Base-by-base conservation (phyloP, 2,113 vertebrate genomes). In the Tachuris rubrigastra region DNA sequence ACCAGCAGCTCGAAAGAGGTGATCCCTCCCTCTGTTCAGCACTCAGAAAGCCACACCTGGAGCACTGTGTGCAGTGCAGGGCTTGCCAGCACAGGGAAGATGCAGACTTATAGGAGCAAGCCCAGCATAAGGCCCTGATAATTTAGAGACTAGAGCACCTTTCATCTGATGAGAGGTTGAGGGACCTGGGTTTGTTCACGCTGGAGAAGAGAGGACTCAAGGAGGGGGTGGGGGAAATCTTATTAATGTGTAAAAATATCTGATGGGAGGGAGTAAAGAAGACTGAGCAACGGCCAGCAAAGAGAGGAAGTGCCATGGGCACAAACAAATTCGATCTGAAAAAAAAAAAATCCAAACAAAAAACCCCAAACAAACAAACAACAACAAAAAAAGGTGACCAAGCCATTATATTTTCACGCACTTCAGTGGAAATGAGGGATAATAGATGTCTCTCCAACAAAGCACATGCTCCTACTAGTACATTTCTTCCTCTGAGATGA, bases 21-120 rank as follows among this genome's bases (percentile, higher is more conserved):
- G 44, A 65, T 53, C 31, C 24, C 46, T 63, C 60, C 13, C 17
- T 42, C 50, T 58, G n/a, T 19, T 42, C 28, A 52, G 49, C n/a
- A 42, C n/a, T 49, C 20, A 35, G 35, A 20, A 88, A 52, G 7
- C 56, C n/a, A 69, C 24, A 44, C 5, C 23, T 53, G 30, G n/a
- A 53, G 19, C 30, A 4, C 37, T 35, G 12, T 19, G 15, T 37
- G 27, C 20, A n/a, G 19, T 30, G 23, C 18, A 8, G 21, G 44
- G 31, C 27, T 49, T 27, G 20, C 14, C 17, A 27, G 23, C 21
- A 53, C n/a, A 49, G 24, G 15, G 33, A 47, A 60, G 22, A 46
- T 10, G 63, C 0, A 1, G 20, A 39, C 31, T 69, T n/a, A 47
- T 1, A 44, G 35, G 6, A 53, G 28, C 0, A 12, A 75, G 31